Evolutionary conservation across 2,113 vertebrate species (phyloP).

Genomic region (Struthidea cinerea): DNA sequence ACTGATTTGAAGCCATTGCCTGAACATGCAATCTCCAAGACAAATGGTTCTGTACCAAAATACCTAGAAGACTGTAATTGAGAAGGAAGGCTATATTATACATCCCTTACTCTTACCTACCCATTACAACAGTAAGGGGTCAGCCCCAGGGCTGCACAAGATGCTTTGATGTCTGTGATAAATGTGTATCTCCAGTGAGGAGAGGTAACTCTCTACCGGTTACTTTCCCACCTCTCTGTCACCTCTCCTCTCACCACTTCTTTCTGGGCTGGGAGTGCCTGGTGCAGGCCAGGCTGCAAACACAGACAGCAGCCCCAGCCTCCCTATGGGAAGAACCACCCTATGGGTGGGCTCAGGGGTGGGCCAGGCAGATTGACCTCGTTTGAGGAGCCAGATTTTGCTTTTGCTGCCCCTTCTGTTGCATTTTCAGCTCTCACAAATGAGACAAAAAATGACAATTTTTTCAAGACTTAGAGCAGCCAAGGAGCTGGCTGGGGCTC

Average conservation of each 20-base stretch:
- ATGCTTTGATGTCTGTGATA: background rate
- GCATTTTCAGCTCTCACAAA: background rate
- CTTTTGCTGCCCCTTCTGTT: background rate
- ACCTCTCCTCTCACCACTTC: background rate
- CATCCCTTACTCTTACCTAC: background rate
- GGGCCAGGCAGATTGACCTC: background rate
- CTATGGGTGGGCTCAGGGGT: background rate
- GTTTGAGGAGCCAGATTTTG: background rate
- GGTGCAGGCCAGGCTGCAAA: background rate
- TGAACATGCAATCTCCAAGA: background rate
- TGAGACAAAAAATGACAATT: background rate
- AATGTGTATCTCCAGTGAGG: background rate
- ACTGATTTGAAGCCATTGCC: background rate
- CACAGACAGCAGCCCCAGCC: background rate
- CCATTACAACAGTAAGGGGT: background rate
- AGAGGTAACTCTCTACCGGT: background rate
- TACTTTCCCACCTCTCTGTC: background rate
- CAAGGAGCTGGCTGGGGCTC: background rate
- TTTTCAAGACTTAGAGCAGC: background rate
- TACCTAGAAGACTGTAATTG: background rate
- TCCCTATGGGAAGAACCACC: background rate
- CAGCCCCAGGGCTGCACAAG: background rate
- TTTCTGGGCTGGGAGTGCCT: background rate
- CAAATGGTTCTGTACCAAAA: background rate
- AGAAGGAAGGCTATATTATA: background rate